Evolutionary conservation across 2,888 invertebrate genomes (phyloP).

Genomic region (Teleiodes luculella): DNA sequence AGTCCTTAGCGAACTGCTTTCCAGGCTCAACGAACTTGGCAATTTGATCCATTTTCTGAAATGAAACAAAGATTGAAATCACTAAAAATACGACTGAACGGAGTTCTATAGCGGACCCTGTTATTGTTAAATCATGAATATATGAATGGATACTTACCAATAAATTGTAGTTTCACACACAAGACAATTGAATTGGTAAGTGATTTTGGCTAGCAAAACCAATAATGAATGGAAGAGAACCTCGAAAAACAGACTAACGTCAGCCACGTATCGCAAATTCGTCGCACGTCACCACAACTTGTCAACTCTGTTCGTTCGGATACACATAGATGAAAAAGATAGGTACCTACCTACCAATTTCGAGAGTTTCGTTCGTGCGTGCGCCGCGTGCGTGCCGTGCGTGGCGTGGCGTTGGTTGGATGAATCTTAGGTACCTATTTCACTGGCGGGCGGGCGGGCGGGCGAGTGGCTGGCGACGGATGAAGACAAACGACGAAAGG

Average conservation of each 20-base stretch:
- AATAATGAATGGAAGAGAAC: slow-evolving; percentile 30
- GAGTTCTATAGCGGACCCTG: background rate
- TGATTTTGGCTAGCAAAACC: slow-evolving; percentile 3
- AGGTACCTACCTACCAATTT: too few species aligned
- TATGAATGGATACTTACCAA: background rate
- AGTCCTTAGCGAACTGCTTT: slow-evolving; percentile 98
- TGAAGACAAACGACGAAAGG: too few species aligned
- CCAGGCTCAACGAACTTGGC: slow-evolving; percentile 96
- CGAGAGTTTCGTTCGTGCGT: too few species aligned
- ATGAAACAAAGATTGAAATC: slow-evolving; percentile 17
- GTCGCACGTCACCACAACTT: slow-evolving; percentile 61
- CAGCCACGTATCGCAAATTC: slow-evolving; percentile 71
- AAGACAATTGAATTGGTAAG: background rate
- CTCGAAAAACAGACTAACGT: slow-evolving; percentile 51
- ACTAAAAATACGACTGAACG: background rate
- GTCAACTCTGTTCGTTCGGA: slow-evolving; percentile 10
- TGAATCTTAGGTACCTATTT: too few species aligned
- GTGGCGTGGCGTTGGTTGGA: too few species aligned
- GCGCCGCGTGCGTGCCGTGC: too few species aligned
- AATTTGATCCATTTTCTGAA: slow-evolving; percentile 95
- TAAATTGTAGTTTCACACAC: slow-evolving; percentile 1
- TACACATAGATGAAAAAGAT: background rate
- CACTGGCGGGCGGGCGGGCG: too few species aligned
- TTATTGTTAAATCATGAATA: background rate
- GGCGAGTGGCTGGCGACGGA: too few species aligned